These are phyloP conservation scores for Ptychobarbus kaznakovi DNA, from an alignment of 2,797 vertebrate genomes.

Conservation along the genomic window DNA sequence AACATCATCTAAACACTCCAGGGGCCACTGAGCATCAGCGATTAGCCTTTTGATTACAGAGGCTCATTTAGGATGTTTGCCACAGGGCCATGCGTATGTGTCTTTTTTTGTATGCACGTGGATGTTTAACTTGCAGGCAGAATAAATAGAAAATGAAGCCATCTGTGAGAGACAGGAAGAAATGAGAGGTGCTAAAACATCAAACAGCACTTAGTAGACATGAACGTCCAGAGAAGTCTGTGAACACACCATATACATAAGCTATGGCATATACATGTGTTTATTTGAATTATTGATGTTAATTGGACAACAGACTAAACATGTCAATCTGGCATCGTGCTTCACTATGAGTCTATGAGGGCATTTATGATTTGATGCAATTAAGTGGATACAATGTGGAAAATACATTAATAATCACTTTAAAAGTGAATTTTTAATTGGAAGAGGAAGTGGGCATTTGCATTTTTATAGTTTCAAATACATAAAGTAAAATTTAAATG, in stretches of 20 bases:
- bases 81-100: conserved; percentile 12
- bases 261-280: neutral
- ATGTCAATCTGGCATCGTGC: neutral
- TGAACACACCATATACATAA: neutral
- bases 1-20: conserved; percentile 35
- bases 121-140: neutral
- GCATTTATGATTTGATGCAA: neutral
- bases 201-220: neutral
- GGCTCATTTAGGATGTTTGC: conserved; percentile 46
- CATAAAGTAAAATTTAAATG: too few species aligned
- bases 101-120: neutral
- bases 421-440: neutral
- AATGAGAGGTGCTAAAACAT: neutral
- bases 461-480: too few species aligned
- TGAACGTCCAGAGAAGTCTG: neutral
- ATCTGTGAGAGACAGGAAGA: neutral
- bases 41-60: conserved; percentile 48
- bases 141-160: conserved; percentile 19
- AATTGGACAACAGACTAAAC: neutral
- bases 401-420: neutral
- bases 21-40: conserved; percentile 30
- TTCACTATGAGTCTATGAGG: neutral
- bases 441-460: too few species aligned
- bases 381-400: neutral
- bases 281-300: neutral